Base-by-base conservation (phyloP, 2,797 vertebrate genomes). In the Pogonophryne albipinna region DNA sequence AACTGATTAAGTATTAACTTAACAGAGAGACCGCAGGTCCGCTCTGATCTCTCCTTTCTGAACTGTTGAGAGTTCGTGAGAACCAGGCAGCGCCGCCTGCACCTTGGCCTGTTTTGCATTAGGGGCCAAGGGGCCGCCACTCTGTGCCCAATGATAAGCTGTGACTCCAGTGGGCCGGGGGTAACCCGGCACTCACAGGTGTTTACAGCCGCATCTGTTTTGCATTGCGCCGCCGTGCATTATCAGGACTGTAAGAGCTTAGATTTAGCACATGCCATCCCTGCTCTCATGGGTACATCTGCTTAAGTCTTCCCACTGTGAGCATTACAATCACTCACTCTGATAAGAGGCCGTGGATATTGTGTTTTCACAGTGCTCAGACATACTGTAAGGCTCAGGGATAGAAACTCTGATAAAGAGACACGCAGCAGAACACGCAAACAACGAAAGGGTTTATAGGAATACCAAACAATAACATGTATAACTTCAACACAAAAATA, bases 151-250 rank as follows among this genome's bases (percentile, higher is more conserved):
- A 71, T 82, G 91, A 93, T 93, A 90, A 89, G 79, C 90, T 80
- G 87, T 41, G 89, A 91, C 88, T 83, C 76, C 68, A 9, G 72
- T 53, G 81, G 65, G 47, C 71, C 80, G 34, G 67, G 66, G 67
- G 87, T 85, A 90, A 92, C 84, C 82, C 86, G 27, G 82, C 79
- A 85, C 90, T 90, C 90, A 51, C 94, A 95, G 95, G 94, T 95
- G 94, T 95, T 95, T 94, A 93, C 88, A 87, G 86, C 89, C 49
- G 84, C 94, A 93, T 95, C 91, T 94, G 94, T 90, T 95, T 91
- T 85, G 86, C 78, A 84, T 94, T 83, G 87, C 44, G 27, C 63
- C 70, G 66, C 84, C 63, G 82, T 42, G 74, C 66, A 73, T 53
- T 77, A 91, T 86, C 87, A 75, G 76, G 81, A 76, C 89, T 86